These are phyloP conservation scores for Mystacides longicornis DNA, from an alignment of 2,888 invertebrate species.

Conservation along the genomic window DNA sequence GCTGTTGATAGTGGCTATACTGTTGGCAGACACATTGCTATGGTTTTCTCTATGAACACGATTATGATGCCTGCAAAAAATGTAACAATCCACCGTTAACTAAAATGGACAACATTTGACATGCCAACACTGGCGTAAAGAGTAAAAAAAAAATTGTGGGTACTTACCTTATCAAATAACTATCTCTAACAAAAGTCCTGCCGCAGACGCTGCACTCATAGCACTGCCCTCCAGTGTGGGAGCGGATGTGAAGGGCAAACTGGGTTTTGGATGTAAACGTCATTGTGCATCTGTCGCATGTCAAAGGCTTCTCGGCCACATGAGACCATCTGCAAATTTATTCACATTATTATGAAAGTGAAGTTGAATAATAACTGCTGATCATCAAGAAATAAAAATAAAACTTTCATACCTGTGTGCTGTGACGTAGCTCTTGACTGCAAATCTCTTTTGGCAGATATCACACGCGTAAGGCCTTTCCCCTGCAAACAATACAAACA, in stretches of 20 bases:
- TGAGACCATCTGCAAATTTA: conserved; percentile 58
- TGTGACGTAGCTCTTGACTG: conserved; percentile 73
- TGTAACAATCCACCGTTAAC: background rate
- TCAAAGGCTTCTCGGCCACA: conserved; percentile 66
- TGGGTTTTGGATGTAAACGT: conserved; percentile 68
- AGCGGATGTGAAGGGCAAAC: conserved; percentile 69
- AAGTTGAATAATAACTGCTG: too few relatives aligned
- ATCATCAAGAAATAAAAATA: too few relatives aligned
- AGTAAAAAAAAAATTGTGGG: background rate
- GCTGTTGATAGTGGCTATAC: conserved; percentile 46
- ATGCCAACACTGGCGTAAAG: background rate
- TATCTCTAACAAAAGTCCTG: conserved; percentile 67
- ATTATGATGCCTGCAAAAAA: conserved; percentile 54
- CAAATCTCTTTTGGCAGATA: conserved; percentile 72
- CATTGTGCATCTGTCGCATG: conserved; percentile 64
- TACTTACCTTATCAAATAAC: conserved; percentile 60
- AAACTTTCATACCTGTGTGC: conserved; percentile 63
- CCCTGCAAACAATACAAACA: conserved; percentile 39
- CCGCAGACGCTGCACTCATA: conserved; percentile 71
- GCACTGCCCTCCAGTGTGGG: conserved; percentile 60
- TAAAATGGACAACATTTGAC: background rate
- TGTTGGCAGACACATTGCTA: conserved; percentile 49
- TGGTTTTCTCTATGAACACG: conserved; percentile 62
- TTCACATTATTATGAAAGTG: background rate
- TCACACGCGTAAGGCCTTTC: conserved; percentile 73